Evolutionary conservation across 2,113 vertebrate genomes (phyloP).

Genomic region (Caretta caretta): DNA sequence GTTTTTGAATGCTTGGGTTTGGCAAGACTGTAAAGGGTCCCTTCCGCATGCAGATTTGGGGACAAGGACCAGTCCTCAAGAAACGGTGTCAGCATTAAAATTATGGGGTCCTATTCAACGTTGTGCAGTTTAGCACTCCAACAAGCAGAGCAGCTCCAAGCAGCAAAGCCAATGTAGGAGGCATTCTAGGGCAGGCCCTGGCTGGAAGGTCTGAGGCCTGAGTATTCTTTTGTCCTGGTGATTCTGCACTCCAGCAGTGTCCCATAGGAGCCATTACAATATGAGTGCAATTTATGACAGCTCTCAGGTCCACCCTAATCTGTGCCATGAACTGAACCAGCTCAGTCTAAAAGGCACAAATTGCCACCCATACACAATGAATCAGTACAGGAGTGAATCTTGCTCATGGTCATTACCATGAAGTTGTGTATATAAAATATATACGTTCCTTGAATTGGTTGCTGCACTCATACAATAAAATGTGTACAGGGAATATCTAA

Average conservation of each 20-base stretch:
- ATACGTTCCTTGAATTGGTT: not conserved
- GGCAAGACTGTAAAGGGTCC: not conserved
- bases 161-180: not conserved
- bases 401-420: not conserved
- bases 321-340: not conserved
- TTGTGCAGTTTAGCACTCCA: not conserved
- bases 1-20: not conserved
- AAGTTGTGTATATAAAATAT: not conserved
- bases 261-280: not conserved
- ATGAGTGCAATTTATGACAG: not conserved
- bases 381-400: not conserved
- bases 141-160: not conserved
- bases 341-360: not conserved
- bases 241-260: not conserved
- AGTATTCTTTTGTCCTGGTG: accelerated
- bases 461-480: not conserved
- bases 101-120: not conserved
- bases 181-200: not conserved
- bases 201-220: not conserved
- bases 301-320: not conserved
- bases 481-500: not conserved
- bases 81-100: not conserved
- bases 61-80: not conserved
- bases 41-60: not conserved
- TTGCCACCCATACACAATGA: not conserved